phyloP scores from a whole-genome alignment of 2,888 invertebrate species.

The Synanthedon vespiformis region DNA sequence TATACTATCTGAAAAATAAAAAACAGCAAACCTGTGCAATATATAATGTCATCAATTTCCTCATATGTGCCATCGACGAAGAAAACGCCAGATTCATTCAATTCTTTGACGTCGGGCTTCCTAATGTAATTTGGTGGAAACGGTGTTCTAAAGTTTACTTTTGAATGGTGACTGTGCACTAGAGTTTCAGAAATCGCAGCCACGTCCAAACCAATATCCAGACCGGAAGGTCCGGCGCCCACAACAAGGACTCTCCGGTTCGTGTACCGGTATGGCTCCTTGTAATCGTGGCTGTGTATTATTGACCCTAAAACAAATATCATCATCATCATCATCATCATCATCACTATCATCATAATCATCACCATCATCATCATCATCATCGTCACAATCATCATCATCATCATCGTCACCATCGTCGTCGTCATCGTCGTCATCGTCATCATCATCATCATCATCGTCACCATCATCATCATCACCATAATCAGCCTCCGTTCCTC shows the following conservation, averaged over 20 bases:
- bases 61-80: constrained; percentile 73
- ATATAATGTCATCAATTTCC: constrained; percentile 74
- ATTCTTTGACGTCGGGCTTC: constrained; percentile 64
- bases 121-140: constrained; percentile 59
- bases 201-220: constrained; percentile 77
- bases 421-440: no score
- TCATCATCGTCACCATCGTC: no score
- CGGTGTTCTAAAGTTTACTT: constrained; percentile 35
- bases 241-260: constrained; percentile 73
- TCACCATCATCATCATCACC: no score
- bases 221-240: constrained; percentile 80
- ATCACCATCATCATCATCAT: no score
- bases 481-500: no score
- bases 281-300: constrained; percentile 81
- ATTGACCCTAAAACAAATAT: constrained; percentile 52
- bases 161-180: constrained; percentile 65
- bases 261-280: constrained; percentile 70
- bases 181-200: constrained; percentile 48
- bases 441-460: no score
- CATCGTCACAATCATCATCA: no score
- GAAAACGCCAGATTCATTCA: constrained; percentile 59
- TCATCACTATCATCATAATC: no score
- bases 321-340: no score
- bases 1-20: no score
- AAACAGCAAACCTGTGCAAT: constrained; percentile 74